Conservation (phyloP, 2,888 invertebrate genomes). For the Trisateles emortualis region DNA sequence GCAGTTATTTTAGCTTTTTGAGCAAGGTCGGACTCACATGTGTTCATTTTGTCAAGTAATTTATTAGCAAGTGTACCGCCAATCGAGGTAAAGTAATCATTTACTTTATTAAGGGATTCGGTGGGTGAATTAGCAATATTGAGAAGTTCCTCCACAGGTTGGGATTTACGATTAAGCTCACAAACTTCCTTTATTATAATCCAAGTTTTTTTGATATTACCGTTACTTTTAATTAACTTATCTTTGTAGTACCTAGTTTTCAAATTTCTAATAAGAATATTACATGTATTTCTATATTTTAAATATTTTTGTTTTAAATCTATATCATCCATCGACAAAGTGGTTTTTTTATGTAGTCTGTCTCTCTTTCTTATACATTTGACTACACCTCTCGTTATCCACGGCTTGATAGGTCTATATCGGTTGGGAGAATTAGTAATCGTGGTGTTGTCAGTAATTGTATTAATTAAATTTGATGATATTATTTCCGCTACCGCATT, state of each 20-base stretch:
- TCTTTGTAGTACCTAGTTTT: background rate
- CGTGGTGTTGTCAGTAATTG: background rate
- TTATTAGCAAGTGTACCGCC: background rate
- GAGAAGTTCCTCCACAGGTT: background rate
- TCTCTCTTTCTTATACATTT: background rate
- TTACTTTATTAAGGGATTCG: background rate
- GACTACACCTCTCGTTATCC: background rate
- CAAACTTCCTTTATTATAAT: background rate
- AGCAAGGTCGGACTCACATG: background rate
- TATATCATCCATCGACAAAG: background rate
- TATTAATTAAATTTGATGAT: background rate
- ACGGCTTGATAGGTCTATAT: background rate
- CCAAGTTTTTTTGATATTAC: slow-evolving; percentile 1
- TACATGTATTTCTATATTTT: slow-evolving; percentile 2
- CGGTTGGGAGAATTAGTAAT: background rate
- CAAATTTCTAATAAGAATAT: background rate
- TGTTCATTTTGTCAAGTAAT: background rate
- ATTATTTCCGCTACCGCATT: background rate
- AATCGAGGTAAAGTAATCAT: background rate
- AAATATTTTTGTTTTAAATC: background rate
- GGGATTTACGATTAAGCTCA: background rate
- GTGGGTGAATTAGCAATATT: background rate
- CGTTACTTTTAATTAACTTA: background rate
- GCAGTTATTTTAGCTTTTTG: background rate
- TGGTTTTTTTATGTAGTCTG: background rate